phyloP scores from a whole-genome alignment of 2,888 invertebrate genomes.

The Celastrina argiolus region DNA sequence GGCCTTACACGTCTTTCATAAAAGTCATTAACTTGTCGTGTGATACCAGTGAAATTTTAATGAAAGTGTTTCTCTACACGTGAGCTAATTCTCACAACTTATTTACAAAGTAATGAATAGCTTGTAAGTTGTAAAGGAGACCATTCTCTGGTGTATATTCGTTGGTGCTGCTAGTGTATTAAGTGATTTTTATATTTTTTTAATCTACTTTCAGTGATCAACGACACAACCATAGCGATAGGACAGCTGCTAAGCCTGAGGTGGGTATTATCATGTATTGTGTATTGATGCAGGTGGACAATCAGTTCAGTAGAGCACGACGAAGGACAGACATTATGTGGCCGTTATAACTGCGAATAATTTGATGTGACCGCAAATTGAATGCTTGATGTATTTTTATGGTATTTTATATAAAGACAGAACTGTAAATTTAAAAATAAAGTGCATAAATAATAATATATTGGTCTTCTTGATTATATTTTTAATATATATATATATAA shows the following conservation, averaged over 20 bases:
- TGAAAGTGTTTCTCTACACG: constrained; percentile 6
- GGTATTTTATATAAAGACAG: not conserved
- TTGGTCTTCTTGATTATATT: too few relatives aligned
- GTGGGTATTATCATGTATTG: constrained; percentile 56
- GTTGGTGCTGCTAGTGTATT: not conserved
- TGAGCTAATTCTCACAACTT: constrained; percentile 19
- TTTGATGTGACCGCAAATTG: constrained; percentile 43
- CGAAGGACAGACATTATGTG: constrained; percentile 65
- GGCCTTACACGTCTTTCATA: constrained; percentile 3
- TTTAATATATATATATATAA: too few relatives aligned
- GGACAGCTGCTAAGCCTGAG: constrained; percentile 65
- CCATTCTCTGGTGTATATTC: constrained; percentile 34
- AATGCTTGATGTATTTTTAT: constrained; percentile 30
- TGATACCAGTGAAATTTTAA: constrained; percentile 15
- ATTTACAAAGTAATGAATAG: constrained; percentile 15
- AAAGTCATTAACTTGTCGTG: not conserved
- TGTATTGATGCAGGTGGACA: constrained; percentile 59
- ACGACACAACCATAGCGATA: constrained; percentile 56
- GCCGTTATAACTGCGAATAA: constrained; percentile 60
- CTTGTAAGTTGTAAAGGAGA: constrained; percentile 11
- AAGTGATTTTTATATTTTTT: not conserved
- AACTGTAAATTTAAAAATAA: not conserved
- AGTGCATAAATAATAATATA: not conserved
- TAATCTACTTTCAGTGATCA: constrained; percentile 52
- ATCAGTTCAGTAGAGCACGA: constrained; percentile 64